phyloP scores from a whole-genome alignment of 2,888 invertebrate genomes.

The Cylindroiulus punctatus region DNA sequence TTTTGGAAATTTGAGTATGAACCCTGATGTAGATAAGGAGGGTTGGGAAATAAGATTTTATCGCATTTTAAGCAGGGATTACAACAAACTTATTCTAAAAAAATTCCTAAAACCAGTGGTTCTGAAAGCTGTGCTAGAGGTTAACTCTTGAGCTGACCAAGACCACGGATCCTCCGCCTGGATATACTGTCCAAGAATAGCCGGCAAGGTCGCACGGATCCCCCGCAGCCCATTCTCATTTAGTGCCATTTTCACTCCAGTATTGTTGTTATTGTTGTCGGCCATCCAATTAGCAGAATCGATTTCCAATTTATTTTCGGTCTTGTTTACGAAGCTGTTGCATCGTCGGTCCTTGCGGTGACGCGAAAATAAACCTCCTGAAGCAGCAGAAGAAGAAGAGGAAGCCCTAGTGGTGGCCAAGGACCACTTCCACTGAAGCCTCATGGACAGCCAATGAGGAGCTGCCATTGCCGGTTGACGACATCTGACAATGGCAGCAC shows the following conservation, averaged over 20 bases:
- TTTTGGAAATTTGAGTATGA: too few species aligned
- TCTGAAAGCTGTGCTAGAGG: too few species aligned
- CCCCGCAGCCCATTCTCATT: background rate
- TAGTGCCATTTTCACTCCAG: background rate
- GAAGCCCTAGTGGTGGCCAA: background rate
- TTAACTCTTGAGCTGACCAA: background rate
- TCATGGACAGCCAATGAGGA: background rate
- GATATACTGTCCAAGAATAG: background rate
- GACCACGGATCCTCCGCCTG: background rate
- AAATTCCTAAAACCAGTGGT: too few species aligned
- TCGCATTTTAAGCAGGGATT: too few species aligned
- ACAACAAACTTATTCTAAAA: too few species aligned
- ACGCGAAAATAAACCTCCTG: slow-evolving; percentile 4
- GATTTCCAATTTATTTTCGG: slow-evolving; percentile 17
- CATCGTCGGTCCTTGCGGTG: background rate
- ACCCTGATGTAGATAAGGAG: too few species aligned
- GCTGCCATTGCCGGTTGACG: background rate
- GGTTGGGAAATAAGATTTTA: too few species aligned
- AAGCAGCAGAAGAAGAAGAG: background rate
- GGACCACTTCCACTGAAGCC: background rate
- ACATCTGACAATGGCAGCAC: background rate
- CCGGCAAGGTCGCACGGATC: background rate
- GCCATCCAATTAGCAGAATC: slow-evolving; percentile 1
- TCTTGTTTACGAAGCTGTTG: background rate
- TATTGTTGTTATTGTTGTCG: slow-evolving; percentile 4